Conservation (phyloP, 2,888 invertebrate species). For the Perithous albicinctus region DNA sequence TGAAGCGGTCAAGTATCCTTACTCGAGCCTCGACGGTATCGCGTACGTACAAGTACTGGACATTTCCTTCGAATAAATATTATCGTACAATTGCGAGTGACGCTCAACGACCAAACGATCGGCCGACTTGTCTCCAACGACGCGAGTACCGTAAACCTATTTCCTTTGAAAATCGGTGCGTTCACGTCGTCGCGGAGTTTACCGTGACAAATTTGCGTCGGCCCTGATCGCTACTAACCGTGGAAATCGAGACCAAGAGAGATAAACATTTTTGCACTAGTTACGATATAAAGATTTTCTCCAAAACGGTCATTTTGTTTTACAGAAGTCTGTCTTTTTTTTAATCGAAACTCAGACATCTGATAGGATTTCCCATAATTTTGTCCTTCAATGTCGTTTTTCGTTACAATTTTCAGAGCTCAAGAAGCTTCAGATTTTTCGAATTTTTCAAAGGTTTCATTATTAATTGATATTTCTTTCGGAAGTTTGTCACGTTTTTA, state of each 20-base stretch:
- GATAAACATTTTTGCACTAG: slow-evolving; percentile 30
- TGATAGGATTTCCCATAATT: too few species aligned
- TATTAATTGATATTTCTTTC: too few species aligned
- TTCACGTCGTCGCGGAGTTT: too few species aligned
- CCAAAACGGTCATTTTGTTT: background rate
- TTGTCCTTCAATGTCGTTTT: too few species aligned
- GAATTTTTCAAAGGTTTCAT: too few species aligned
- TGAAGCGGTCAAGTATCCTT: background rate
- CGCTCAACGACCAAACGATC: slow-evolving; percentile 46
- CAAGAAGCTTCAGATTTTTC: too few species aligned
- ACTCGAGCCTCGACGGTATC: slow-evolving; percentile 54
- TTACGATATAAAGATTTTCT: background rate
- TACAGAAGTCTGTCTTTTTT: too few species aligned
- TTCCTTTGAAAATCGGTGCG: background rate
- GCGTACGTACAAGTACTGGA: slow-evolving; percentile 70
- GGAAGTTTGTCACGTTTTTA: too few species aligned
- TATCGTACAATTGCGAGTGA: slow-evolving; percentile 53
- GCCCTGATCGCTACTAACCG: slow-evolving; percentile 10
- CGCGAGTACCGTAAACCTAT: background rate
- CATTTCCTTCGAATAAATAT: slow-evolving; percentile 57
- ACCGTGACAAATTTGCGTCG: background rate
- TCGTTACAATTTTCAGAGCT: too few species aligned
- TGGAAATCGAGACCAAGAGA: slow-evolving; percentile 53
- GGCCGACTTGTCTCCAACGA: background rate
- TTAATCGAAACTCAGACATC: too few species aligned